Percentiles rank a stretch among this genome's conserved stretches.
Evolutionary conservation across 2,888 invertebrate species (phyloP).

Genomic region (Hirtodrosophila confusa): DNA sequence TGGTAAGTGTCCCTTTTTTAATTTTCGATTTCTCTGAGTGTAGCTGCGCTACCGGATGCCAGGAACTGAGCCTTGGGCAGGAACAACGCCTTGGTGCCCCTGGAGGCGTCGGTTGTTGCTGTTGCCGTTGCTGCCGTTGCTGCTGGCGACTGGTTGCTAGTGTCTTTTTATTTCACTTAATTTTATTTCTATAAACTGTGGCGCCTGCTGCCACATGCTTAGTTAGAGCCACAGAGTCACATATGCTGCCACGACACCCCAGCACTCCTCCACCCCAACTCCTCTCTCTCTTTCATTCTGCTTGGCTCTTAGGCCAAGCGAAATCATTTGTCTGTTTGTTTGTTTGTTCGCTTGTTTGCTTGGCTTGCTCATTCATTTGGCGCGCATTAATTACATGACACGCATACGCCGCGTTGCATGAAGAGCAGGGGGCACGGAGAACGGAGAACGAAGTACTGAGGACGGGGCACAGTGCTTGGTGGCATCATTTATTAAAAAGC

Average conservation of each 20-base stretch:
- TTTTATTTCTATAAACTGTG: conserved; percentile 55
- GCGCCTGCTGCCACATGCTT: conserved; percentile 16
- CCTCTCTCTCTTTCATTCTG: too few relatives aligned
- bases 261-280: neutral
- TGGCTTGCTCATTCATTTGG: conserved; percentile 73
- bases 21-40: too few relatives aligned
- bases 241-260: conserved; percentile 39
- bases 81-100: conserved; percentile 19
- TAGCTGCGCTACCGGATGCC: neutral
- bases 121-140: conserved; percentile 10
- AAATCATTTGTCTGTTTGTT: conserved; percentile 67
- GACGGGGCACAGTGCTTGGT: neutral
- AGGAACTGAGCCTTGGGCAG: conserved; percentile 9
- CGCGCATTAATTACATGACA: conserved; percentile 77
- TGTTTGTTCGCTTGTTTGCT: conserved; percentile 43
- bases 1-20: too few relatives aligned
- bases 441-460: conserved; percentile 7
- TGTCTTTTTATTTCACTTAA: conserved; percentile 48
- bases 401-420: conserved; percentile 59
- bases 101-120: conserved; percentile 3
- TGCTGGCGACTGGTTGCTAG: conserved; percentile 7
- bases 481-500: conserved; percentile 74
- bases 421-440: neutral
- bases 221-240: conserved; percentile 37
- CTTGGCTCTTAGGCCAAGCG: conserved; percentile 17